These are phyloP conservation scores for Paramisgurnus dabryanus DNA, from an alignment of 2,113 vertebrate species.

Conservation along the genomic window DNA sequence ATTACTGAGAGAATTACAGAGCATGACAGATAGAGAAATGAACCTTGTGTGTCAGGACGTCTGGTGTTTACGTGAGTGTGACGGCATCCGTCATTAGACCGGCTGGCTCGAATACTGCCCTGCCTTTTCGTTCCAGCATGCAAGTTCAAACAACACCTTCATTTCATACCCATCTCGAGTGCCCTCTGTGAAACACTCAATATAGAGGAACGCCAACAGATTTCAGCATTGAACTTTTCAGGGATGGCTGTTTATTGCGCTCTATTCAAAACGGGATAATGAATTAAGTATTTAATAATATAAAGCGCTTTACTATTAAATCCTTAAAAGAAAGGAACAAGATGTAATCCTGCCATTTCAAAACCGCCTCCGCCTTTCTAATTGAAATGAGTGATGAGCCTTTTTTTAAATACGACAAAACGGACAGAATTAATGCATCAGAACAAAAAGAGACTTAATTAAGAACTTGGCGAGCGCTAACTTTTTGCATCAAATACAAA, in stretches of 20 bases:
- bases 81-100: conserved; percentile 54
- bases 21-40: conserved; percentile 19
- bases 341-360: conserved; percentile 51
- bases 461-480: conserved; percentile 16
- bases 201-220: conserved; percentile 43
- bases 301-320: conserved; percentile 62
- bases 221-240: conserved; percentile 59
- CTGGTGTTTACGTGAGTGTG: conserved; percentile 13
- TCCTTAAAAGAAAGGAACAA: conserved; percentile 52
- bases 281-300: conserved; percentile 63
- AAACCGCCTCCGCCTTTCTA: conserved; percentile 43
- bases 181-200: conserved; percentile 52
- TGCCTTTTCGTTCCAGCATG: conserved; percentile 59
- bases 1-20: conserved; percentile 28
- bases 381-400: conserved; percentile 55
- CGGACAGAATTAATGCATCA: conserved; percentile 26
- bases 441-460: conserved; percentile 14
- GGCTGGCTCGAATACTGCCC: conserved; percentile 54
- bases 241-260: conserved; percentile 28
- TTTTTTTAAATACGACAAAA: conserved; percentile 63
- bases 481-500: neutral
- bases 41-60: conserved; percentile 1
- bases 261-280: conserved; percentile 51
- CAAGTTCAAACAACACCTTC: conserved; percentile 54
- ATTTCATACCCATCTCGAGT: conserved; percentile 39